Evolutionary conservation across 1,140 invertebrate species (phyloP).

Genomic region (Drosophila repleta): DNA sequence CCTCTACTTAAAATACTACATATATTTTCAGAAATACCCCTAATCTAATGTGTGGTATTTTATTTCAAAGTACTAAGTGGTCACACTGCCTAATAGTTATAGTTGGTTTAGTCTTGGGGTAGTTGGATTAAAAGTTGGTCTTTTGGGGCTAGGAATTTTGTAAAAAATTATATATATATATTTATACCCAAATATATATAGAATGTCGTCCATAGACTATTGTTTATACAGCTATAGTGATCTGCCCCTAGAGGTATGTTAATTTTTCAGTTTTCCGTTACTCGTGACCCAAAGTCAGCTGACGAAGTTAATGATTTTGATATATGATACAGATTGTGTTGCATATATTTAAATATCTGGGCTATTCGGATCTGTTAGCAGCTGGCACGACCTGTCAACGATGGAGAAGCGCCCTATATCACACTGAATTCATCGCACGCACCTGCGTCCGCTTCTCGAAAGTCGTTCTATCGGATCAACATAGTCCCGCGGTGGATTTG

Average conservation of each 20-base stretch:
- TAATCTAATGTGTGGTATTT: constrained; percentile 11
- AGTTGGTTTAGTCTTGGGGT: constrained; percentile 26
- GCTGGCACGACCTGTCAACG: constrained; percentile 86
- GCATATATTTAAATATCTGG: constrained; percentile 87
- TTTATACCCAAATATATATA: constrained; percentile 12
- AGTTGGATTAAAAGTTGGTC: constrained; percentile 34
- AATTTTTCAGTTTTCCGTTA: background rate
- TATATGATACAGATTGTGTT: constrained; percentile 85
- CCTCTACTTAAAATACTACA: background rate
- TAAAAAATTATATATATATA: constrained; percentile 2
- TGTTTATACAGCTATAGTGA: constrained; percentile 63
- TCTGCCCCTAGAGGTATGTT: constrained; percentile 77
- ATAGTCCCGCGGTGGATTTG: constrained; percentile 84
- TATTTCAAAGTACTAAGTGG: constrained; percentile 12
- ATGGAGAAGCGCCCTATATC: constrained; percentile 86
- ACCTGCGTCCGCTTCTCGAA: constrained; percentile 85
- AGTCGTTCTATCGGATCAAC: constrained; percentile 84
- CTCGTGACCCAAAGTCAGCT: constrained; percentile 64
- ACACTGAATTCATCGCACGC: constrained; percentile 85
- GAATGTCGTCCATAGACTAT: constrained; percentile 57
- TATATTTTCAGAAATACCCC: background rate
- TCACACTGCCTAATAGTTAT: constrained; percentile 39
- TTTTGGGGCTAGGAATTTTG: constrained; percentile 12
- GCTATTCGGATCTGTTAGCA: constrained; percentile 86
- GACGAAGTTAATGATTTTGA: constrained; percentile 43